Evolutionary conservation across 2,888 invertebrate genomes (phyloP).

Genomic region (Ochropleura leucogaster): DNA sequence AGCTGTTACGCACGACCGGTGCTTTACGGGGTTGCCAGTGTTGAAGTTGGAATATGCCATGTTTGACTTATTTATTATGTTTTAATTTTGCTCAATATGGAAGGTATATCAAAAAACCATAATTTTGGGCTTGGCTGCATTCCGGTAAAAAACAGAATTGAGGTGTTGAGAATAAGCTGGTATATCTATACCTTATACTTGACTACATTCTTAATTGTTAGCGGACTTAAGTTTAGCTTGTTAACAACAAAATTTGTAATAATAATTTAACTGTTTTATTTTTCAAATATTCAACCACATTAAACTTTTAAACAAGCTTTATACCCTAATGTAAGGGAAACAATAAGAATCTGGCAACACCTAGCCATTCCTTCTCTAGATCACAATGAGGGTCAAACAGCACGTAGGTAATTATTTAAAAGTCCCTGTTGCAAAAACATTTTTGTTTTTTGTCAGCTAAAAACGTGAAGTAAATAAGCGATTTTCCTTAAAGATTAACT

Average conservation of each 20-base stretch:
- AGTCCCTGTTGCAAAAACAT: constrained; percentile 73
- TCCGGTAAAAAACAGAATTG: neutral
- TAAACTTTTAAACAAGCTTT: neutral
- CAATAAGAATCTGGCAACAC: constrained; percentile 54
- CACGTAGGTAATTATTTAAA: constrained; percentile 88
- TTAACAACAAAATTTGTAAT: neutral
- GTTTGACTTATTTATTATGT: constrained; percentile 32
- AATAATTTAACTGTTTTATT: no score
- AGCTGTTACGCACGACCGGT: constrained; percentile 89
- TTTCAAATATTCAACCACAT: no score
- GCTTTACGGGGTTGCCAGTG: constrained; percentile 67
- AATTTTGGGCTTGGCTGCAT: neutral
- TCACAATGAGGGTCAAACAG: constrained; percentile 82
- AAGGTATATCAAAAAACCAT: neutral
- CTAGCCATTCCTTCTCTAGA: constrained; percentile 70
- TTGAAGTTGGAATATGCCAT: constrained; percentile 29
- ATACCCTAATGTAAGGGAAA: constrained; percentile 4
- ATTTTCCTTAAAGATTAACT: constrained; percentile 67
- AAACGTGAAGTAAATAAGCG: constrained; percentile 72
- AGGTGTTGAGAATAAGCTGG: neutral
- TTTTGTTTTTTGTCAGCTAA: constrained; percentile 71
- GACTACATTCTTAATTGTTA: neutral
- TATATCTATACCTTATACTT: neutral
- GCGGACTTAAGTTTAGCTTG: neutral
- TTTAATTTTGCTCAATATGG: constrained; percentile 20